Percentiles rank a stretch among this genome's conserved stretches.
Evolutionary conservation across 1,140 invertebrate genomes (phyloP).

Genomic region (Ctenoplectra terminalis): DNA sequence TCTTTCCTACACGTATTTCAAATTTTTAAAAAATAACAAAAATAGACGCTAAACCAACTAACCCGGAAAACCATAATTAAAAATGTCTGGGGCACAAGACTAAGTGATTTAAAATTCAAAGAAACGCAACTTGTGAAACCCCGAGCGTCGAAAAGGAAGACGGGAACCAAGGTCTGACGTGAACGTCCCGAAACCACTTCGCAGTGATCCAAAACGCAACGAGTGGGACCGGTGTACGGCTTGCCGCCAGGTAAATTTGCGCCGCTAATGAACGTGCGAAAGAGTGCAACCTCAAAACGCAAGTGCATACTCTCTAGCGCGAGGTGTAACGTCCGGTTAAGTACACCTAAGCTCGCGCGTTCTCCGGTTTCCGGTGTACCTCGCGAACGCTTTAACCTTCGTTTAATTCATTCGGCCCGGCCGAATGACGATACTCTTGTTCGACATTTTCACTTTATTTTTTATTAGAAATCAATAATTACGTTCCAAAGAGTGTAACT

Average conservation of each 20-base stretch:
- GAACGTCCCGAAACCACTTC: constrained; percentile 29
- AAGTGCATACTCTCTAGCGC: constrained; percentile 72
- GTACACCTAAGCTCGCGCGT: constrained; percentile 26
- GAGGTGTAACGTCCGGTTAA: constrained; percentile 62
- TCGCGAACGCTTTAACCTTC: constrained; percentile 3
- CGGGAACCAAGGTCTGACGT: constrained; percentile 2
- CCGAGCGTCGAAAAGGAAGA: constrained; percentile 20
- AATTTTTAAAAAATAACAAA: neutral
- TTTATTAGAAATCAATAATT: too few species aligned
- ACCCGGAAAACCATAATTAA: neutral
- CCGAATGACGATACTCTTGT: neutral
- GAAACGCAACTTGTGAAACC: constrained; percentile 10
- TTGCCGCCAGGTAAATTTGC: constrained; percentile 76
- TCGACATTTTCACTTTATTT: too few species aligned
- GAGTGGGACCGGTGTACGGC: constrained; percentile 4
- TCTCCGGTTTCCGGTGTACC: neutral
- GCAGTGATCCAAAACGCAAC: constrained; percentile 16
- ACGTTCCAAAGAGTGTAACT: too few species aligned
- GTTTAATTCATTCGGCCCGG: constrained; percentile 14
- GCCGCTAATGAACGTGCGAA: constrained; percentile 78
- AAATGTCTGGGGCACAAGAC: neutral
- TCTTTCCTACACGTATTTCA: neutral
- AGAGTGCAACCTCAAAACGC: constrained; percentile 74
- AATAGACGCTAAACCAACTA: neutral
- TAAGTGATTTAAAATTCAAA: neutral